Base-by-base conservation (phyloP, 2,888 invertebrate genomes). In the Yponomeuta evonymella region DNA sequence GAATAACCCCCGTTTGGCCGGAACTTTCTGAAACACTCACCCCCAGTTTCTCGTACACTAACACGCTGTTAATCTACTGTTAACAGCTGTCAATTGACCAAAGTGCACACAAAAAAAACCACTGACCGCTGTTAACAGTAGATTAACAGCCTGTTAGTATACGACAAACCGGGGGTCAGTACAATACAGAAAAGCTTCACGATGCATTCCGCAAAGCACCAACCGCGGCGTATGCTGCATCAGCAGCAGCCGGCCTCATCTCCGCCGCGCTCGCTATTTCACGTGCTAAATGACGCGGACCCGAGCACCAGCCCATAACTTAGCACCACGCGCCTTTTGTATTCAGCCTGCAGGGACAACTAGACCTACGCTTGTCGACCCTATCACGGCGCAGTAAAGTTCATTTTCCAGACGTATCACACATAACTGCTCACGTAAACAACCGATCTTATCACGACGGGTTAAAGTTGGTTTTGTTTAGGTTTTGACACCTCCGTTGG, bases 231-330 rank as follows among this genome's bases (percentile, higher is more conserved):
- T 15, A 58, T 58, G 15, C 51, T 58, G 51, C 51, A 58, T 58
- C 51, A 58, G 51, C 51, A 58, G 51, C 3, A 58, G 15, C 12
- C 51, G 51, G 51, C 51, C 51, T 58, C 51, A 58, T 58, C 51
- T 58, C 51, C 51, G 51, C 51, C 3, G 15, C 51, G 51, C 11
- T 65, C 33, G 11, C 65, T 65, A 65, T 65, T 65, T 65, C 65
- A 65, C 30, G 30, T 65, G 65, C 65, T 65, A 65, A 65, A 65
- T 65, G 65, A 65, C 65, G 65, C 65, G 65, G 29, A n/a, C 30
- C 65, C 29, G 65, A 33, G 51, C 51, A 15, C 51, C 51, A 58
- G 51, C 51, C 51, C 51, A 58, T 58, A 58, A 58, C 51, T 58
- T 58, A 58, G 15, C 51, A 3, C 15, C 12, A 15, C 51, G 43